phyloP scores from a whole-genome alignment of 1,140 invertebrate species.

The Pissodes strobi region DNA sequence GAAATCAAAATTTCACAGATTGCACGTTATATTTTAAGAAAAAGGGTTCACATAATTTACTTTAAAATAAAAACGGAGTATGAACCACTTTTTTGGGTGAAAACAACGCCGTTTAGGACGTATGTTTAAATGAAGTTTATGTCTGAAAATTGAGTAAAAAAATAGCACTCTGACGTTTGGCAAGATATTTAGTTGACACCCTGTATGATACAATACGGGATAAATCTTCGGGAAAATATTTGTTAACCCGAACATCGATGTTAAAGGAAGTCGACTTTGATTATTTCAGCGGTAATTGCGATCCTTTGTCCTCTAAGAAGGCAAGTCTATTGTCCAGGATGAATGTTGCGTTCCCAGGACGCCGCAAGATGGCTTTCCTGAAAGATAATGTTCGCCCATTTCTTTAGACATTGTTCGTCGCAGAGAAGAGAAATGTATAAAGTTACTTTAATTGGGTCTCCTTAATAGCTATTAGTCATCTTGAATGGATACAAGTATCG shows the following conservation, averaged over 20 bases:
- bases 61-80: too few species aligned
- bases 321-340: conserved; percentile 24
- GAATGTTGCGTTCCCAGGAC: conserved; percentile 16
- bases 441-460: conserved; percentile 33
- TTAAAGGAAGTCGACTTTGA: conserved; percentile 27
- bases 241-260: background rate
- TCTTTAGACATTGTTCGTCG: conserved; percentile 10
- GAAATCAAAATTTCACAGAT: too few species aligned
- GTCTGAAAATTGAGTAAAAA: too few species aligned
- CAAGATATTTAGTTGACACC: too few species aligned
- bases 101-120: too few species aligned
- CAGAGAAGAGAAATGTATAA: conserved; percentile 3
- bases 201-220: too few species aligned
- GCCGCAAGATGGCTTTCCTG: conserved; percentile 15
- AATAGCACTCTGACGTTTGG: too few species aligned
- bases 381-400: background rate
- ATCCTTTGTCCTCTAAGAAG: conserved; percentile 27
- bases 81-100: too few species aligned
- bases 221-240: too few species aligned
- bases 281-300: conserved; percentile 31
- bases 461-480: conserved; percentile 29
- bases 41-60: too few species aligned
- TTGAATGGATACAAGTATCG: conserved; percentile 21
- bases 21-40: too few species aligned
- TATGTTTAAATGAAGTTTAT: too few species aligned